Evolutionary conservation across 92 coral and sea anemone genomes (phyloP).

Genomic region (Palythoa grandiflora): DNA sequence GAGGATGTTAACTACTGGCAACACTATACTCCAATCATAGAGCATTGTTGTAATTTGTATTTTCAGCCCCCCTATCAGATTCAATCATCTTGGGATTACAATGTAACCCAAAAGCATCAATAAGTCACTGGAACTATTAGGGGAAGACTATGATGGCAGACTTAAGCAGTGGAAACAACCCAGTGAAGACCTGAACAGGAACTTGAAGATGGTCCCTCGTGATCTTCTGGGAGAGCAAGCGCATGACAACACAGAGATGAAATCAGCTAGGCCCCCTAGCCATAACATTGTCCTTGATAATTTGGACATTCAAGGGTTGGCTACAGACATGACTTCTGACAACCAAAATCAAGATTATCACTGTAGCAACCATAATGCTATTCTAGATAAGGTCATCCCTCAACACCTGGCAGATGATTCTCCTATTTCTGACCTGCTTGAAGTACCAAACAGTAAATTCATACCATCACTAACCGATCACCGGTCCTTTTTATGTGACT

Average conservation of each 20-base stretch:
- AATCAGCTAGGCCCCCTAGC: conserved; percentile 40
- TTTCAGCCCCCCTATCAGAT: conserved; percentile 10
- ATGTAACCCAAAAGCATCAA: conserved; percentile 70
- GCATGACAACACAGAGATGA: background rate
- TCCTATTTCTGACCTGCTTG: conserved; percentile 58
- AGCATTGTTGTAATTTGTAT: background rate
- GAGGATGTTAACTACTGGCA: conserved; percentile 1
- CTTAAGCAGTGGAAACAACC: conserved; percentile 29
- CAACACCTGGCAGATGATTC: conserved; percentile 39
- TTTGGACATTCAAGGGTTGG: conserved; percentile 51
- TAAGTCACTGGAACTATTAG: conserved; percentile 61
- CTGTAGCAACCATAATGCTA: conserved; percentile 63
- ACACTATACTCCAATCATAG: conserved; percentile 3
- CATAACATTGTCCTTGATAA: conserved; percentile 54
- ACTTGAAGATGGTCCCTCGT: conserved; percentile 18
- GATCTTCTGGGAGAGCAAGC: background rate
- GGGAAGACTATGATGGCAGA: conserved; percentile 41
- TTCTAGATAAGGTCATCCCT: conserved; percentile 56
- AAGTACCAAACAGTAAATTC: conserved; percentile 58
- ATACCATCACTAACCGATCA: conserved; percentile 65
- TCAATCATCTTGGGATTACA: conserved; percentile 32
- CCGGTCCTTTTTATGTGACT: conserved; percentile 38
- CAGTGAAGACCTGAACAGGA: conserved; percentile 22
- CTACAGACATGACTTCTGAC: conserved; percentile 73
- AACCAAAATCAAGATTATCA: conserved; percentile 71